Evolutionary conservation across 2,797 vertebrate species (phyloP).

Genomic region (Echeneis naucrates): DNA sequence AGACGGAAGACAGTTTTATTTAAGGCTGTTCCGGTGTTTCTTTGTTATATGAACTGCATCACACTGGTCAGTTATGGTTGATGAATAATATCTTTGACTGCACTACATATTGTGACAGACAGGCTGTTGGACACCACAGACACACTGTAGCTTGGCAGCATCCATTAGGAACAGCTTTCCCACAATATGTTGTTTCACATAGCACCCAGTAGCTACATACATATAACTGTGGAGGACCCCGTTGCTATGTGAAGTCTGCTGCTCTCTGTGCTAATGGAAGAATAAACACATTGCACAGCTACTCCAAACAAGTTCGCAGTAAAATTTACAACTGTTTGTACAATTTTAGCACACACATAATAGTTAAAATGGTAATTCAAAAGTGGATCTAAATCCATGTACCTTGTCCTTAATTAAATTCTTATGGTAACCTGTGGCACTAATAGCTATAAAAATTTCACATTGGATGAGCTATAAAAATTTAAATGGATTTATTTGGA

Average conservation of each 20-base stretch:
- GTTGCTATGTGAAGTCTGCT: constrained; percentile 65
- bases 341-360: background rate
- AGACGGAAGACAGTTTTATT: constrained; percentile 9
- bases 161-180: constrained; percentile 71
- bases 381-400: background rate
- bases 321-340: constrained; percentile 40
- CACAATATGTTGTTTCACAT: constrained; percentile 74
- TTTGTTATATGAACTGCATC: constrained; percentile 15
- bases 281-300: constrained; percentile 57
- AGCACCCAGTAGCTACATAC: constrained; percentile 52
- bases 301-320: constrained; percentile 21
- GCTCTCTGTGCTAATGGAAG: constrained; percentile 59
- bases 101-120: constrained; percentile 55
- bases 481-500: background rate
- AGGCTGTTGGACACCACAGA: constrained; percentile 54
- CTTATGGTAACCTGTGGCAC: background rate
- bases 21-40: constrained; percentile 15
- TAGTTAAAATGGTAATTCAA: constrained; percentile 10
- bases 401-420: background rate
- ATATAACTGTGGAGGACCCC: constrained; percentile 32
- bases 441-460: background rate
- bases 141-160: constrained; percentile 59
- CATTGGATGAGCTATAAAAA: background rate
- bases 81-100: constrained; percentile 40
- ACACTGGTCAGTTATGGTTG: constrained; percentile 22